Conservation (phyloP, 2,797 vertebrate species). For the Eidolon dupreanum region DNA sequence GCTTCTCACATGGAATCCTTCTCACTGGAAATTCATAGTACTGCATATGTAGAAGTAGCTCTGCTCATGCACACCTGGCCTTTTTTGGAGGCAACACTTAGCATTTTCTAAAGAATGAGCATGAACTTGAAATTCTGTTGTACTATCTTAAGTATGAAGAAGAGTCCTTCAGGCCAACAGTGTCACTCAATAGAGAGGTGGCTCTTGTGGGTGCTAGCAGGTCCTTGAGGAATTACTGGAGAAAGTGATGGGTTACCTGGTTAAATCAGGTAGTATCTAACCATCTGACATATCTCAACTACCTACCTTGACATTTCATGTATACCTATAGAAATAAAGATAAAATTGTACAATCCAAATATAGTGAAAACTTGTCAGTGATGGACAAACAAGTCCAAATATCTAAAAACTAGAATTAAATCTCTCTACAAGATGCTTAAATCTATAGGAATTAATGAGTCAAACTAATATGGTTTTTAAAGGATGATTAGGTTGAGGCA, state of each 20-base stretch:
- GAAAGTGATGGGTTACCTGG: not conserved
- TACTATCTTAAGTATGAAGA: not conserved
- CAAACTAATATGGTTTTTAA: not conserved
- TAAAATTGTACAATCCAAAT: not conserved
- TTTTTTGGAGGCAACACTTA: not conserved
- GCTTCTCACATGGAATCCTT: not conserved
- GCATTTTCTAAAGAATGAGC: not conserved
- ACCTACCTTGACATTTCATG: not conserved
- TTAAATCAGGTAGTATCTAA: not conserved
- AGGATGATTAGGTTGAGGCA: not conserved
- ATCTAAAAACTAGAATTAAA: not conserved
- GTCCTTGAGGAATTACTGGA: not conserved
- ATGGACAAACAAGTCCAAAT: not conserved
- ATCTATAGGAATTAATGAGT: not conserved
- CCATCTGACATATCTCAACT: not conserved
- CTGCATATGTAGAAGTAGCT: not conserved
- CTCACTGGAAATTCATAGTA: not conserved
- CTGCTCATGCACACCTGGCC: not conserved
- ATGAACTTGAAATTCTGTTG: not conserved
- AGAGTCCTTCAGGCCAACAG: not conserved
- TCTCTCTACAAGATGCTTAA: not conserved
- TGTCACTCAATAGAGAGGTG: not conserved
- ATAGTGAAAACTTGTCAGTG: not conserved
- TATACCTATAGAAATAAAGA: not conserved
- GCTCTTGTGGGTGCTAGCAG: not conserved